phyloP scores from a whole-genome alignment of 2,888 invertebrate genomes.

The Leucophenga montana region DNA sequence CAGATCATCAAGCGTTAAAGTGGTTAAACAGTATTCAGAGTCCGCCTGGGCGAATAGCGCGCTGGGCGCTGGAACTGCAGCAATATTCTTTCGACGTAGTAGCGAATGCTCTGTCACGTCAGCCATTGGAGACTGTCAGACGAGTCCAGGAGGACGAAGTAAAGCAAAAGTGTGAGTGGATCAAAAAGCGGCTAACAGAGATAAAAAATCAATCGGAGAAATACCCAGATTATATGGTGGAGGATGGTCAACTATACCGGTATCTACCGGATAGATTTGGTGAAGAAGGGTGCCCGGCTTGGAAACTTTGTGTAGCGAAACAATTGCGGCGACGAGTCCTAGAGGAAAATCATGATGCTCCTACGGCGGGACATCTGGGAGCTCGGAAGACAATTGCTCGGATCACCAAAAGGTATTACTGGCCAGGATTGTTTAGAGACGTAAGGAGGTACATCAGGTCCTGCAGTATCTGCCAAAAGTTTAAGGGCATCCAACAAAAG shows the following conservation, averaged over 20 bases:
- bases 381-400: slow-evolving; percentile 35
- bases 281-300: slow-evolving; percentile 13
- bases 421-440: slow-evolving; percentile 34
- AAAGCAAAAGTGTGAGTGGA: slow-evolving; percentile 7
- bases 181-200: background rate
- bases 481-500: no score
- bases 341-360: slow-evolving; percentile 34
- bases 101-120: slow-evolving; percentile 33
- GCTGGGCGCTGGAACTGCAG: slow-evolving; percentile 39
- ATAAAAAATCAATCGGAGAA: background rate
- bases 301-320: slow-evolving; percentile 31
- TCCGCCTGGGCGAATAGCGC: slow-evolving; percentile 34
- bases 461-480: no score
- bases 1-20: slow-evolving; percentile 39
- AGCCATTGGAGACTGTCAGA: background rate
- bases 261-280: background rate
- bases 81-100: slow-evolving; percentile 33
- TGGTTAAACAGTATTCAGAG: slow-evolving; percentile 37
- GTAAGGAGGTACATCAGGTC: background rate
- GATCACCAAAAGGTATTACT: slow-evolving; percentile 33
- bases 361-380: slow-evolving; percentile 35
- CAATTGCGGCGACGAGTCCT: slow-evolving; percentile 8
- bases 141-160: background rate
- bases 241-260: slow-evolving; percentile 25
- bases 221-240: slow-evolving; percentile 25